A percentile compares a stretch with the other conserved stretches of the same genome.
Evolutionary conservation across 2,797 vertebrate genomes (phyloP).

Genomic region (Telmatherina bonti): DNA sequence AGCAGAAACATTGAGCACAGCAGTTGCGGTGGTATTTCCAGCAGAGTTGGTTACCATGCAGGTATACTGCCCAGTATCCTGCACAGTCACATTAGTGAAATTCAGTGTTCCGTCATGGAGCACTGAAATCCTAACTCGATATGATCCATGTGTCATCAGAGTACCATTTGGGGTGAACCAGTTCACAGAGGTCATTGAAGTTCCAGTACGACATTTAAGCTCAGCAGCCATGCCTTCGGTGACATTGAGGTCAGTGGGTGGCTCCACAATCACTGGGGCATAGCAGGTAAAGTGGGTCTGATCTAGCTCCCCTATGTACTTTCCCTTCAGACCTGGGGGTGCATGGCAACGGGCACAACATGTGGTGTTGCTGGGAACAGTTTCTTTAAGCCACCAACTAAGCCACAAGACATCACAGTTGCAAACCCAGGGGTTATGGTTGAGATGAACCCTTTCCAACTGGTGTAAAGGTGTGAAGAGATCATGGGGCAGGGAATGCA

Average conservation of each 20-base stretch:
- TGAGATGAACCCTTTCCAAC: constrained; percentile 94
- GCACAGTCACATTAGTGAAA: constrained; percentile 98
- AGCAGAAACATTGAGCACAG: constrained; percentile 94
- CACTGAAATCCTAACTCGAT: constrained; percentile 94
- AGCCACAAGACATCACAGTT: constrained; percentile 97
- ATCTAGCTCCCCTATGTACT: constrained; percentile 94
- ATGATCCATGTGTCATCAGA: constrained; percentile 96
- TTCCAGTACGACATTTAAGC: constrained; percentile 95
- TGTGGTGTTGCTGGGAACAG: constrained; percentile 95
- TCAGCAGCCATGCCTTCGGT: constrained; percentile 98
- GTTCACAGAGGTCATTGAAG: constrained; percentile 97
- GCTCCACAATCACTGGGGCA: constrained; percentile 96
- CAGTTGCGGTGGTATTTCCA: constrained; percentile 95
- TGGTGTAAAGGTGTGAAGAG: constrained; percentile 96
- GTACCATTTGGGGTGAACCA: constrained; percentile 98
- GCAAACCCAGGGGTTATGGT: constrained; percentile 98
- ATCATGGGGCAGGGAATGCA: constrained; percentile 95
- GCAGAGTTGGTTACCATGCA: constrained; percentile 99
- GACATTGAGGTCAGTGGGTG: constrained; percentile 96
- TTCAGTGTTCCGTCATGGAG: constrained; percentile 96
- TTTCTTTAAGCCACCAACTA: constrained; percentile 98
- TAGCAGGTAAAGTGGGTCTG: constrained; percentile 97
- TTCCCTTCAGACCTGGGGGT: constrained; percentile 90
- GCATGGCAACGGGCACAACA: constrained; percentile 97
- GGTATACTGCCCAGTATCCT: constrained; percentile 96